Conservation (phyloP, 2,797 vertebrate species). For the Crypturellus tataupa region DNA sequence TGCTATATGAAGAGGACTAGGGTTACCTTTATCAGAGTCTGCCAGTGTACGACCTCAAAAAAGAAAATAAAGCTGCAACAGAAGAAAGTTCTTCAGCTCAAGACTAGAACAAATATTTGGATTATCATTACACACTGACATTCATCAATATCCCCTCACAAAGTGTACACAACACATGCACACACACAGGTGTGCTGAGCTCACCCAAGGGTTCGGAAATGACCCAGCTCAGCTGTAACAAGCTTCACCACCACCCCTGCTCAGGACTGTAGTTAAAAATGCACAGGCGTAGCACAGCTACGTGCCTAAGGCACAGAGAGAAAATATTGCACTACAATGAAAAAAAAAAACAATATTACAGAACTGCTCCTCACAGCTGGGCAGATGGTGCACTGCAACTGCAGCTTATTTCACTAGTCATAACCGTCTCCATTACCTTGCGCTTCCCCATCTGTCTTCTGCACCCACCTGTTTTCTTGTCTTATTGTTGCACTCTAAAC, state of each 20-base stretch:
- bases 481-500: not conserved
- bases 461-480: not conserved
- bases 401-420: not conserved
- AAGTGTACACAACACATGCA: not conserved
- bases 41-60: not conserved
- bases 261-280: not conserved
- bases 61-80: not conserved
- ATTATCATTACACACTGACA: not conserved
- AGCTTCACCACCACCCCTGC: not conserved
- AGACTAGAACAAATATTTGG: not conserved
- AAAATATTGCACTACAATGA: not conserved
- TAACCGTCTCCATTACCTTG: constrained; percentile 1
- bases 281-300: rapidly evolving
- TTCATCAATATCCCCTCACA: not conserved
- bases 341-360: rapidly evolving
- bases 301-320: not conserved
- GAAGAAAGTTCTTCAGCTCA: not conserved
- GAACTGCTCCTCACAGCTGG: not conserved
- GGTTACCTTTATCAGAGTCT: not conserved
- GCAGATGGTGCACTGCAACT: not conserved
- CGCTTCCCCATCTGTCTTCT: not conserved
- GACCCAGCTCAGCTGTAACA: not conserved
- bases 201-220: not conserved
- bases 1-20: not conserved
- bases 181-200: rapidly evolving